phyloP scores from a whole-genome alignment of 2,888 invertebrate species.

The Formica aserva region DNA sequence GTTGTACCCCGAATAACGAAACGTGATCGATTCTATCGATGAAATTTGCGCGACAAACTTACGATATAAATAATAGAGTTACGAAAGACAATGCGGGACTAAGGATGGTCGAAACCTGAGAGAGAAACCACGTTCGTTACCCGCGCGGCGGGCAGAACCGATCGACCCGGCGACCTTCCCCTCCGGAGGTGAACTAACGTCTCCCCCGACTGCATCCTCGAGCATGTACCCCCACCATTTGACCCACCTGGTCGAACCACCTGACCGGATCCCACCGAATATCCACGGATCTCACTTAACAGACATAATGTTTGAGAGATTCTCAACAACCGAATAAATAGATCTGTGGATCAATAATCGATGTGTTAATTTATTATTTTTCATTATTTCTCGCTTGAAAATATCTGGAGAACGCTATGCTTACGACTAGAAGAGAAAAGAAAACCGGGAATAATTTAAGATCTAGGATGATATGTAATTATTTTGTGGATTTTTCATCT shows the following conservation, averaged over 20 bases:
- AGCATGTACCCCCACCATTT: conserved; percentile 66
- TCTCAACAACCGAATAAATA: background rate
- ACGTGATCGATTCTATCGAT: conserved; percentile 35
- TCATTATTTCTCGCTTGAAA: background rate
- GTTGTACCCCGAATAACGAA: background rate
- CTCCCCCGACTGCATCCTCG: conserved; percentile 67
- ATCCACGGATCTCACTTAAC: conserved; percentile 62
- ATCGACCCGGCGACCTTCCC: conserved; percentile 77
- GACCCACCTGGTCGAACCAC: conserved; percentile 77
- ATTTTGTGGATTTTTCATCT: background rate
- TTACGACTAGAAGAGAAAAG: too few relatives aligned
- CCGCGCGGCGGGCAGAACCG: conserved; percentile 43
- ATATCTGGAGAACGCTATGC: background rate
- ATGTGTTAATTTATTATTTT: background rate
- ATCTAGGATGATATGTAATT: background rate
- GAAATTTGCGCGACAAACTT: background rate
- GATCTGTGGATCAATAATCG: background rate
- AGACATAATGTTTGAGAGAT: conserved; percentile 3
- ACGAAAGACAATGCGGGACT: conserved; percentile 14
- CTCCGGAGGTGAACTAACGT: conserved; percentile 72
- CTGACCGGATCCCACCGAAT: conserved; percentile 76
- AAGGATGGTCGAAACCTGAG: conserved; percentile 11
- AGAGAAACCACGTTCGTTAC: conserved; percentile 27
- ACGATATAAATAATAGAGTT: background rate
- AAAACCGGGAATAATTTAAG: background rate